Base-by-base conservation (phyloP, 2,888 invertebrate species). In the Leptopilina myrica region DNA sequence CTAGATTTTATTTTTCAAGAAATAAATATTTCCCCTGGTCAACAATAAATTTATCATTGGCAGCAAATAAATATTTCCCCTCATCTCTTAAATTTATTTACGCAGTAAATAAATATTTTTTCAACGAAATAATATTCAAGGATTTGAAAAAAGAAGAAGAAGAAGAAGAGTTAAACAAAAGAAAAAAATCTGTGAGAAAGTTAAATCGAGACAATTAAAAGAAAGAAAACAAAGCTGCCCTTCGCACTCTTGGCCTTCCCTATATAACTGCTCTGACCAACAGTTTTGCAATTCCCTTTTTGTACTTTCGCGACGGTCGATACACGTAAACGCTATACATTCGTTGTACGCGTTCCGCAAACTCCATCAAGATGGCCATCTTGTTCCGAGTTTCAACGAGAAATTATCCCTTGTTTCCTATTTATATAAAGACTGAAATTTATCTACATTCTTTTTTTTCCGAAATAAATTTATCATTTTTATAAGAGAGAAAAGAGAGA, bases 211-310 rank as follows among this genome's bases (percentile, higher is more conserved):
- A 64, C 46, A 65, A 64, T 56, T 11, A 69, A 78, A 78, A 80
- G 77, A 62, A 56, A 14, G 53, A 73, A 56, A 20, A 53, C 33
- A 73, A 73, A 56, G 73, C 73, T 56, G 73, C 73, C 56, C 73
- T 73, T 73, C 73, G n/a, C 73, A 73, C 73, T 73, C 73, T 56
- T 53, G 56, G 53, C 56, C 33, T 73, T 73, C 56, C 53, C 53
- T 56, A 33, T 33, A 33, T 33, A 67, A 67, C 67, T 73, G 33
- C 73, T 73, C 49, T 49, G 9, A 4, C 49, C 73, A 43, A 6
- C 6, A 73, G 73, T 73, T 73, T 73, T 73, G 73, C 73, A 73
- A 73, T 73, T 73, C 73, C 73, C 73, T 73, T 73, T 73, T 73
- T 73, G 73, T 73, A 73, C 73, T 73, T 73, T 73, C 73, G 53